Percentiles rank a stretch among this genome's conserved stretches.
Conservation (phyloP, 2,113 vertebrate species). For the Poicephalus meyeri region DNA sequence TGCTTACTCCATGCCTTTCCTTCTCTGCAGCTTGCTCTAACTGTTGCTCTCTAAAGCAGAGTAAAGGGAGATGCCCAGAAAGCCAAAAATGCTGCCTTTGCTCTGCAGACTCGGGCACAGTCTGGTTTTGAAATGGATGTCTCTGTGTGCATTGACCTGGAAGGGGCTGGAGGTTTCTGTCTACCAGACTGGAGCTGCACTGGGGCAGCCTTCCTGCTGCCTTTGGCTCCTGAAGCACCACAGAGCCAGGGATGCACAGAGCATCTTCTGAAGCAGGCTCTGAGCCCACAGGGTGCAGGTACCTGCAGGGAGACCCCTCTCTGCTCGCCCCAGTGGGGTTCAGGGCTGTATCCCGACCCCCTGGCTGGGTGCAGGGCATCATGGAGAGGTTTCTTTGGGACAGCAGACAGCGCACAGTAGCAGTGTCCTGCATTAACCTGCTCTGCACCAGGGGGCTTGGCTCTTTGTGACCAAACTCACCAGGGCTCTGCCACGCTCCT, state of each 20-base stretch:
- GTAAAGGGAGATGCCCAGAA: neutral
- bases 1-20: neutral
- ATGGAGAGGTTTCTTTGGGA: neutral
- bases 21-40: neutral
- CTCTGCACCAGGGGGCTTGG: rapidly evolving
- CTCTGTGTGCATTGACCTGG: neutral
- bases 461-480: neutral
- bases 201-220: neutral
- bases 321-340: neutral
- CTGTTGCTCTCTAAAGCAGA: neutral
- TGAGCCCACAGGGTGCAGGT: neutral
- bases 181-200: neutral
- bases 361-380: neutral
- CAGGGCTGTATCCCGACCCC: neutral
- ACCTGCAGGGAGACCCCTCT: neutral
- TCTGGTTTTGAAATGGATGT: neutral
- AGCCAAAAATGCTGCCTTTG: neutral
- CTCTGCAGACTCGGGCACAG: neutral
- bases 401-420: neutral
- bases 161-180: neutral
- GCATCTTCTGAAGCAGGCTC: neutral
- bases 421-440: neutral
- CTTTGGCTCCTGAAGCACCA: neutral
- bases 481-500: neutral
- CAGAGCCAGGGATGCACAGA: neutral